Percentiles rank a stretch among this genome's conserved stretches.
phyloP scores from a whole-genome alignment of 2,888 invertebrate genomes.

The Agrochola circellaris region DNA sequence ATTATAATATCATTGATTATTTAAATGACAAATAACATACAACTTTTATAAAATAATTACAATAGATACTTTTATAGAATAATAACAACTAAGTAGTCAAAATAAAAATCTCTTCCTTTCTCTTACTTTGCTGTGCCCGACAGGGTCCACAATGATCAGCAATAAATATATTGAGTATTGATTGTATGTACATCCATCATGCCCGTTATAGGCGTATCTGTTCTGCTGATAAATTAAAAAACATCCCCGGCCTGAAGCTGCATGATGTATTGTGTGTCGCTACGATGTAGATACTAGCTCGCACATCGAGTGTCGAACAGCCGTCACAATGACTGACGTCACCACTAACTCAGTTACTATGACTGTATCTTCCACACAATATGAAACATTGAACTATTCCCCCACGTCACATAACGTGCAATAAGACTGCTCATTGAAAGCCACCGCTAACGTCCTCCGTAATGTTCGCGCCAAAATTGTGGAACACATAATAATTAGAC shows the following conservation, averaged over 20 bases:
- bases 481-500: slow-evolving; percentile 42
- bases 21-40: too few relatives aligned
- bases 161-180: too few relatives aligned
- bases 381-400: not conserved
- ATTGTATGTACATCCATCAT: too few relatives aligned
- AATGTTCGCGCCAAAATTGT: slow-evolving; percentile 19
- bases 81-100: too few relatives aligned
- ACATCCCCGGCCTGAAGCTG: not conserved
- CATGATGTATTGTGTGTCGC: slow-evolving; percentile 11
- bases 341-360: not conserved
- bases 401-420: too few relatives aligned
- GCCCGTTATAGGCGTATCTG: not conserved
- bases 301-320: not conserved
- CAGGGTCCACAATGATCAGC: too few relatives aligned
- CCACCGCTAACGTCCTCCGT: not conserved
- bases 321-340: not conserved
- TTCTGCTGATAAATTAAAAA: slow-evolving; percentile 17
- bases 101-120: too few relatives aligned
- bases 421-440: not conserved
- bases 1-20: too few relatives aligned
- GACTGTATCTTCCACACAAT: not conserved
- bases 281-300: not conserved
- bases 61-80: too few relatives aligned
- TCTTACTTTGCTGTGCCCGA: too few relatives aligned
- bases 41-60: too few relatives aligned